Evolutionary conservation across 2,888 invertebrate species (phyloP).

Genomic region (Eilema sororculum): DNA sequence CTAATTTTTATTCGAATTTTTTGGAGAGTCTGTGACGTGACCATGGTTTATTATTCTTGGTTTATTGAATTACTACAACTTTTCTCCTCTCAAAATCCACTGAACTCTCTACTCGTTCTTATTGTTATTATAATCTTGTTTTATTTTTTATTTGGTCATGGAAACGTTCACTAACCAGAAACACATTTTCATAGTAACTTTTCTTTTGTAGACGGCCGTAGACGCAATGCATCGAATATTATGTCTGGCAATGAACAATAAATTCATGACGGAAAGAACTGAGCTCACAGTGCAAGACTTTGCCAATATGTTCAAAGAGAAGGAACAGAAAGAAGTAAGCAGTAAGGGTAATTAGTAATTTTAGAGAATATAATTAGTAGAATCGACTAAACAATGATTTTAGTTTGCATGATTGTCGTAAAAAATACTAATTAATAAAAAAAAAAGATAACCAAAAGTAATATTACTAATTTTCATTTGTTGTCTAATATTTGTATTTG

Average conservation of each 20-base stretch:
- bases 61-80: too few relatives aligned
- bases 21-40: too few relatives aligned
- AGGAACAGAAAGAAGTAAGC: constrained; percentile 73
- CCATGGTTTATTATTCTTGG: too few relatives aligned
- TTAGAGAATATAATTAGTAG: constrained; percentile 61
- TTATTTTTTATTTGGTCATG: too few relatives aligned
- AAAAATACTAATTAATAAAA: neutral
- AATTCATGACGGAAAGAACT: constrained; percentile 54
- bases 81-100: too few relatives aligned
- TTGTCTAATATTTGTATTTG: neutral
- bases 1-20: too few relatives aligned
- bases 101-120: too few relatives aligned
- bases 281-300: constrained; percentile 65
- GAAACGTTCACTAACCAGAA: neutral
- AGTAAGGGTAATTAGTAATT: constrained; percentile 77
- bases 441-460: neutral
- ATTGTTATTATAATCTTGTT: too few relatives aligned
- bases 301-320: constrained; percentile 58
- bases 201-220: constrained; percentile 69
- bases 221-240: constrained; percentile 77
- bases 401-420: constrained; percentile 13
- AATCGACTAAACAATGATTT: constrained; percentile 14
- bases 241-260: constrained; percentile 79
- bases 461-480: neutral
- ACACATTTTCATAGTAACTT: neutral